Evolutionary conservation across 2,113 vertebrate species (phyloP).

Genomic region (Aplodontia rufa): DNA sequence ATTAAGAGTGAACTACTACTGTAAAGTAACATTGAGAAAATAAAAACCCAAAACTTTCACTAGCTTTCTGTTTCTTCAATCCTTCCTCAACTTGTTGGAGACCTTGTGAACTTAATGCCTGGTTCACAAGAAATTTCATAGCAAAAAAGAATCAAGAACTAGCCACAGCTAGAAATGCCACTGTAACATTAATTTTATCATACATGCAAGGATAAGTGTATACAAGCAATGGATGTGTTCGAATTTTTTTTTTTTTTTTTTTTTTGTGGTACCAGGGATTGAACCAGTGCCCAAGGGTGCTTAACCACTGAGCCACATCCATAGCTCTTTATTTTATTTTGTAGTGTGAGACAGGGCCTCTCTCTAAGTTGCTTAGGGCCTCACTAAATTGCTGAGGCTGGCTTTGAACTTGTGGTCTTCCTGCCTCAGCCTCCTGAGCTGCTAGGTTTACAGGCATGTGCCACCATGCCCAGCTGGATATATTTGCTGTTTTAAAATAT

Average conservation of each 20-base stretch:
- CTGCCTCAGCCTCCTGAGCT: too few relatives aligned
- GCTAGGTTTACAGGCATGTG: too few relatives aligned
- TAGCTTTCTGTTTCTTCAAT: neutral
- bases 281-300: too few relatives aligned
- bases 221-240: neutral
- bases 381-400: too few relatives aligned
- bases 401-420: too few relatives aligned
- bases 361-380: too few relatives aligned
- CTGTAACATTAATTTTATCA: neutral
- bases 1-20: neutral
- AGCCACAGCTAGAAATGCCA: conserved; percentile 9
- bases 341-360: too few relatives aligned
- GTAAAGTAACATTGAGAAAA: conserved; percentile 40
- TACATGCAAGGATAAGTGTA: neutral
- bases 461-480: too few relatives aligned
- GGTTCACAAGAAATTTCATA: conserved; percentile 20
- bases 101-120: neutral
- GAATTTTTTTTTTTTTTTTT: too few relatives aligned
- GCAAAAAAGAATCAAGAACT: neutral
- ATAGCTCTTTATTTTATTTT: too few relatives aligned
- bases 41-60: neutral
- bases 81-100: neutral
- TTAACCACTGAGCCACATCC: too few relatives aligned
- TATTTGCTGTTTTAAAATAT: neutral
- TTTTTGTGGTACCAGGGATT: too few relatives aligned